phyloP scores from a whole-genome alignment of 1,140 invertebrate genomes.

The Steinernema khuongi region DNA sequence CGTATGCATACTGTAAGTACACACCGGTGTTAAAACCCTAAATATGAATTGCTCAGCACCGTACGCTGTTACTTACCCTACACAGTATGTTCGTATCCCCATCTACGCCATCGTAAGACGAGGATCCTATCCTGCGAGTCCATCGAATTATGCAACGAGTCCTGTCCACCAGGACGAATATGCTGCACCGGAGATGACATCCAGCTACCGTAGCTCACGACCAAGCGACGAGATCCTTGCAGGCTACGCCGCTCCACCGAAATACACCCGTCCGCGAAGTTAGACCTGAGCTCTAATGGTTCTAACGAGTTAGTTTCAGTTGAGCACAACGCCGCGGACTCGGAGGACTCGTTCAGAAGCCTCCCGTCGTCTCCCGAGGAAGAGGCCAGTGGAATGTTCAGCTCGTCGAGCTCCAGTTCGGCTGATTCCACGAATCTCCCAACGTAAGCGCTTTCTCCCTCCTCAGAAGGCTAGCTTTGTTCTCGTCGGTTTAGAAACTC shows the following conservation, averaged over 20 bases:
- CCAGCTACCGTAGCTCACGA: background rate
- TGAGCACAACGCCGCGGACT: background rate
- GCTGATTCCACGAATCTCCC: background rate
- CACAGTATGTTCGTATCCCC: background rate
- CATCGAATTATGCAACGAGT: background rate
- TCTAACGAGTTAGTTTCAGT: background rate
- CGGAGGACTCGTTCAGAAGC: background rate
- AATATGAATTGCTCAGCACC: background rate
- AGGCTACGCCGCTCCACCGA: background rate
- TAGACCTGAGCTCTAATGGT: background rate
- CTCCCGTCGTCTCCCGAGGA: background rate
- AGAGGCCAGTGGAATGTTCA: background rate
- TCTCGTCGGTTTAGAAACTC: constrained; percentile 2
- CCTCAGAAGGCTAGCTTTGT: background rate
- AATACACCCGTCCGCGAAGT: constrained; percentile 8
- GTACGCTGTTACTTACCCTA: background rate
- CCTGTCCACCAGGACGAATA: background rate
- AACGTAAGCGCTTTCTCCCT: background rate
- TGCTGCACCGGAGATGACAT: background rate
- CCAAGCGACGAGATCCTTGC: constrained; percentile 12
- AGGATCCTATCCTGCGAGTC: background rate
- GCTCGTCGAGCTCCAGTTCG: background rate
- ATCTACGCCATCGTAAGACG: background rate
- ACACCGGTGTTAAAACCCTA: background rate
- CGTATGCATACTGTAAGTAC: background rate